Base-by-base conservation (phyloP, 1,140 invertebrate genomes). In the Drosophila prosaltans region DNA sequence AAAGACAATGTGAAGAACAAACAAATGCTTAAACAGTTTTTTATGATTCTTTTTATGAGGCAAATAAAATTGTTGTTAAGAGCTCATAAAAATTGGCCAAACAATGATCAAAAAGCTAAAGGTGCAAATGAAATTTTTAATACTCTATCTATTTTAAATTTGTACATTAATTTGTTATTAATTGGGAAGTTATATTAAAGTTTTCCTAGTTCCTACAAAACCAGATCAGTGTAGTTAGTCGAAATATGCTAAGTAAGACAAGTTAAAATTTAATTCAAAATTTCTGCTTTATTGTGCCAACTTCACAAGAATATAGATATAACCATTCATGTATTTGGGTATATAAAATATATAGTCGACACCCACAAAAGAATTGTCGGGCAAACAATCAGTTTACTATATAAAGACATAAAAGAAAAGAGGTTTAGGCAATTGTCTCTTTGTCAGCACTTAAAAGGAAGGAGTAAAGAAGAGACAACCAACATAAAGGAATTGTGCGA, bases 21-120 rank as follows among this genome's bases (percentile, higher is more conserved):
- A 51, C 45, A 51, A 51, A 51, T 51, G 45, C 68, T 78, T 69
- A 81, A 78, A 55, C n/a, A 32, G 16, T 69, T 58, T 80, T 80
- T 84, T 74, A 84, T 62, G 80, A 74, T 74, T 51, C 59, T 70
- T 64, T 83, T 84, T 76, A 84, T 84, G 72, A 55, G 66, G 48
- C 63, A 40, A 66, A 77, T 80, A 81, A 85, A 78, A 75, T 45
- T 60, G 63, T 41, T 30, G 69, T 88, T 60, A 88, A 69, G 57
- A 61, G 76, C 59, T 67, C 65, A 57, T 76, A 78, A 72, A 82
- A 72, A 72, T 72, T 57, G 45, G 48, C 63, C 55, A 43, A 39
- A 68, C 40, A 59, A 72, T 70, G 65, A 72, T 59, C 45, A 28
- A 41, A 54, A 73, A 68, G 40, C 5, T 2, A 21, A 21, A 7